Conservation (phyloP, 2,888 invertebrate species). For the Metalampra italica region DNA sequence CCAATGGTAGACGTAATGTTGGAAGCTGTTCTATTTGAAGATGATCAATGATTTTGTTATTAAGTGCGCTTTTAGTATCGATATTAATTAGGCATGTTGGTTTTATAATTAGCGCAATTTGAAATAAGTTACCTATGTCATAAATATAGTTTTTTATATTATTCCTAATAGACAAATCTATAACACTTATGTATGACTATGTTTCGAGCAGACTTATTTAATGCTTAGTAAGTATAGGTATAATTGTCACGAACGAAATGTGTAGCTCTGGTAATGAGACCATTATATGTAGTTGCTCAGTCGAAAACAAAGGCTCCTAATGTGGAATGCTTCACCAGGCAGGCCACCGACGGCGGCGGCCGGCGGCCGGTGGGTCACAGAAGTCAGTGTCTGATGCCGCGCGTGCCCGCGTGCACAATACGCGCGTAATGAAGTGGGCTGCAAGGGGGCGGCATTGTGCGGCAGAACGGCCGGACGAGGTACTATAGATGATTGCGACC, state of each 20-base stretch:
- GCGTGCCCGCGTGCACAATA: conserved; percentile 55
- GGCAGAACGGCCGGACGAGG: conserved; percentile 47
- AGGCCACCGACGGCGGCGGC: conserved; percentile 54
- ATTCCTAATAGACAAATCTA: too few relatives aligned
- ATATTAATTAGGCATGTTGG: conserved; percentile 1
- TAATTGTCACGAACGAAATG: neutral
- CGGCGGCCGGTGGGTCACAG: conserved; percentile 53
- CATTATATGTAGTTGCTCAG: neutral
- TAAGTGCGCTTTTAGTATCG: neutral
- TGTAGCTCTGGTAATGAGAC: neutral
- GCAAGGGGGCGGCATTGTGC: conserved; percentile 71
- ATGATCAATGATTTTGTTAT: conserved; percentile 22
- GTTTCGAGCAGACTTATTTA: too few relatives aligned
- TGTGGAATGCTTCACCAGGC: conserved; percentile 33
- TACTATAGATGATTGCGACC: conserved; percentile 51
- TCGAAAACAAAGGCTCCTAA: conserved; percentile 37
- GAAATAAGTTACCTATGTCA: neutral
- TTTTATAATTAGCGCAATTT: neutral
- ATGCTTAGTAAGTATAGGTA: too few relatives aligned
- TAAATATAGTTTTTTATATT: too few relatives aligned
- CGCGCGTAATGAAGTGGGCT: conserved; percentile 77
- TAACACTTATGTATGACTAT: too few relatives aligned
- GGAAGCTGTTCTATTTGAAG: conserved; percentile 30
- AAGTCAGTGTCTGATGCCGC: conserved; percentile 34
- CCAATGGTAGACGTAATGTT: conserved; percentile 42